Base-by-base conservation (phyloP, 1,140 invertebrate genomes). In the Dinothrombium tinctorium region DNA sequence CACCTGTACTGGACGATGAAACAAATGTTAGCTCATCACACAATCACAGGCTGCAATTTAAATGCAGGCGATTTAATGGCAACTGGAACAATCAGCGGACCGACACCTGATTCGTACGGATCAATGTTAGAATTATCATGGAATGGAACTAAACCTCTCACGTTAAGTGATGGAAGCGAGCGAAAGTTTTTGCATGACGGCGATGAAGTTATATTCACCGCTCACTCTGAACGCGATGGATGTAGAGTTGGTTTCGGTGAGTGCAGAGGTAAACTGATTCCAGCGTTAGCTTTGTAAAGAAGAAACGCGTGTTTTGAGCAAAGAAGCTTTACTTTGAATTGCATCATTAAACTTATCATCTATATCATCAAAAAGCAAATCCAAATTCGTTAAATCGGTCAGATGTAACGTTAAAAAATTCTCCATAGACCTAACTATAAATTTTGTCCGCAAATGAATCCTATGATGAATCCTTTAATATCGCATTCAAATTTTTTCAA, bases 1-100 rank as follows among this genome's bases (percentile, higher is more conserved):
- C 68, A 81, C 57, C 62, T 96, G 59, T 99, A 98, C 56, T 98
- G 92, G 92, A 95, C 86, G 4, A 72, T 79, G 36, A 82, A 90
- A 54, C 92, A 98, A 56, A 89, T 95, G 60, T 61, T 98, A 12
- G 79, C 82, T 20, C 92, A 99, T 62, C 92, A 98, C 53, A 83
- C 89, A 0, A 66, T 89, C 2, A 90, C 82, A 31, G 92, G 92
- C 4, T 99, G 92, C 57, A 96, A 94, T 58, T 60, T 95, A 11
- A 75, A 76, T 49, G 72, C 87, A 15, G 92, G 89, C 1, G 92
- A 98, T 64, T 60, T 98, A 17, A 68, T 96, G 63, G 37, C 73
- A 3, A 92, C 90, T 4, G 92, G 92, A 42, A 98, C 92, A 7
- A 94, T 99, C 41, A 92, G 84, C 59, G 92, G 90, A 38, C 75